These are phyloP conservation scores for Erpornis zantholeuca DNA, from an alignment of 2,113 vertebrate genomes.

Conservation along the genomic window DNA sequence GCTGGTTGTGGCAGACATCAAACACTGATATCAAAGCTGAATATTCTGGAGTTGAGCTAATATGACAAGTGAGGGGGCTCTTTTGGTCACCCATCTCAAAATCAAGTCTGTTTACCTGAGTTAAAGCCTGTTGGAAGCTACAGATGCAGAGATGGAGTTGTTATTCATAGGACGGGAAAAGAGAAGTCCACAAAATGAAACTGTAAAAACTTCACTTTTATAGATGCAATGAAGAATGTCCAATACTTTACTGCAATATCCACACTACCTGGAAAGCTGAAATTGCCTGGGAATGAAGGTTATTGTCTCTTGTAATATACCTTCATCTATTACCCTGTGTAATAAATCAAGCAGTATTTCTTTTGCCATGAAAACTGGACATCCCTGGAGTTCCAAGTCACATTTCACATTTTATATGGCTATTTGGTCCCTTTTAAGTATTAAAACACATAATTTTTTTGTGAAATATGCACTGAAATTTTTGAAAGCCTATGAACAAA, in stretches of 20 bases:
- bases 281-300: constrained; percentile 61
- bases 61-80: not conserved
- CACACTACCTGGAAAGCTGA: constrained; percentile 60
- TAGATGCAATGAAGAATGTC: constrained; percentile 60
- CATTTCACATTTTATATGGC: constrained; percentile 66
- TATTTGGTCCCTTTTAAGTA: constrained; percentile 37
- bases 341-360: constrained; percentile 70
- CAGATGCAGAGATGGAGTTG: not conserved
- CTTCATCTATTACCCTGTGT: constrained; percentile 31
- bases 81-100: not conserved
- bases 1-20: not conserved
- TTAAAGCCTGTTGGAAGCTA: not conserved
- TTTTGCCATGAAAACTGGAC: constrained; percentile 45
- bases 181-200: constrained; percentile 54
- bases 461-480: constrained; percentile 19
- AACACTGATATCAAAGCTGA: not conserved
- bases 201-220: constrained; percentile 68
- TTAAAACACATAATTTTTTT: constrained; percentile 35
- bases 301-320: constrained; percentile 68
- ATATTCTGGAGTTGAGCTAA: not conserved
- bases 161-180: constrained; percentile 30
- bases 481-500: not conserved
- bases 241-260: constrained; percentile 63
- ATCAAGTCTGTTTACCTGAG: not conserved
- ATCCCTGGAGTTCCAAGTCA: constrained; percentile 64